Percentiles rank a stretch among this genome's conserved stretches.
Evolutionary conservation across 2,113 vertebrate species (phyloP).

Genomic region (Sprattus sprattus): DNA sequence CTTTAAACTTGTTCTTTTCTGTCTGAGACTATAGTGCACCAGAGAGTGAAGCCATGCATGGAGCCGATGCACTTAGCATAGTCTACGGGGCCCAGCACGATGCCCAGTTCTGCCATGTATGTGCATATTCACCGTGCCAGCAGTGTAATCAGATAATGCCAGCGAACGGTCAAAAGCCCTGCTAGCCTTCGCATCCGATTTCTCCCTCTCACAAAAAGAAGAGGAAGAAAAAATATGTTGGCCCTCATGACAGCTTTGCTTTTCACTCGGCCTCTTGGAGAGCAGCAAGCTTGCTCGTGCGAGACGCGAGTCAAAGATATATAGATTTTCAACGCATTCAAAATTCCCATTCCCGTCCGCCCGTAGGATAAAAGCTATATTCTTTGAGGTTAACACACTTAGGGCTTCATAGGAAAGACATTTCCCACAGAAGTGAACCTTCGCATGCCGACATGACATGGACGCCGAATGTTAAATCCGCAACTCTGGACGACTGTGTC

Average conservation of each 20-base stretch:
- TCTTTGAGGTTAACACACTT: neutral
- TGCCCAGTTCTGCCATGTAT: neutral
- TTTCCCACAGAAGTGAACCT: neutral
- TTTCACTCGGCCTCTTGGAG: neutral
- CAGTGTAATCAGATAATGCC: slow-evolving; percentile 73
- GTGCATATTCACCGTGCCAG: slow-evolving; percentile 67
- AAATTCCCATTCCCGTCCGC: neutral
- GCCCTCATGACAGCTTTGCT: neutral
- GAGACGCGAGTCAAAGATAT: neutral
- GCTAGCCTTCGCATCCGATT: slow-evolving; percentile 67
- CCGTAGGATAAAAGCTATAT: neutral
- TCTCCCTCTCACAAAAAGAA: slow-evolving; percentile 60
- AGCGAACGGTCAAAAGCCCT: slow-evolving; percentile 68
- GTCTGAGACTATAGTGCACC: neutral
- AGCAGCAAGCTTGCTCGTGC: neutral
- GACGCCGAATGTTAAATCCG: neutral
- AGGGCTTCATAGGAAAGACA: neutral
- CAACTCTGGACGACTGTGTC: neutral
- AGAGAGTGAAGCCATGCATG: neutral
- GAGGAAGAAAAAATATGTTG: slow-evolving; percentile 33
- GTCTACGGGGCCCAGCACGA: neutral
- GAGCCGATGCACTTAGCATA: neutral
- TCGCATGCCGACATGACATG: neutral
- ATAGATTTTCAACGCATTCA: neutral
- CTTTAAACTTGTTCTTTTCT: neutral